Evolutionary conservation across 2,113 vertebrate genomes (phyloP), one percentile per base, ranked within the genome.

Genomic region (Telmatochromis sp.): DNA sequence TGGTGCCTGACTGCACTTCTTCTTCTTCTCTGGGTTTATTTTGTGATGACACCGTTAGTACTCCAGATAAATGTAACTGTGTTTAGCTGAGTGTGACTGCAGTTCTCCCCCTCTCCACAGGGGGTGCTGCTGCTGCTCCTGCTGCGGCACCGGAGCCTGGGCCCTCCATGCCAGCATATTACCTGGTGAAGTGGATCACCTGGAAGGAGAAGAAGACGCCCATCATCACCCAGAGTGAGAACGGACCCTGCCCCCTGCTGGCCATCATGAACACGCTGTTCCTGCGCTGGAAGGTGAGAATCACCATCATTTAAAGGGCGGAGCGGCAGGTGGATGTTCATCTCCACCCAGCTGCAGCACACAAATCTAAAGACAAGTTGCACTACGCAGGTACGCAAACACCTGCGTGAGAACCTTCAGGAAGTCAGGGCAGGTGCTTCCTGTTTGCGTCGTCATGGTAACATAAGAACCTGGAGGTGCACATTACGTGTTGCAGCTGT

Each of bases 231-330:
- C 98, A 99, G 97, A 98, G 97, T 1, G 91, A 97, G 85, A 99
- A 99, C 0, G 98, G 98, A 35, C 98, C 98, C 47, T 99, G 98
- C 91, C 98, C 98, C 2, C 97, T 99, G 9, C 96, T 99, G 84
- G 98, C 98, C 95, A 97, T 99, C 94, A 97, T 98, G 95, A 99
- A 99, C 92, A 95, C 97, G 31, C 97, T 99, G 7, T 97, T 99
- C 13, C 93, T 99, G 26, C 97, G 97, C 84, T 99, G 98, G 98
- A 98, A 98, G 98, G 98, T 97, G 85, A 87, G 53, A 50, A 31
- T 33, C 10, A 10, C 45, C 65, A 14, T 68, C 19, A 40, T 8
- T 42, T 15, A 42, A 0, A 42, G 37, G 65, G 12, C 1, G 2
- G 37, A 45, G 68, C 3, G 1, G n/a, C 40, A 73, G 45, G 73